A percentile compares a stretch with the other conserved stretches of the same genome.
phyloP scores from a whole-genome alignment of 2,113 vertebrate genomes.

The Aramus guarauna region DNA sequence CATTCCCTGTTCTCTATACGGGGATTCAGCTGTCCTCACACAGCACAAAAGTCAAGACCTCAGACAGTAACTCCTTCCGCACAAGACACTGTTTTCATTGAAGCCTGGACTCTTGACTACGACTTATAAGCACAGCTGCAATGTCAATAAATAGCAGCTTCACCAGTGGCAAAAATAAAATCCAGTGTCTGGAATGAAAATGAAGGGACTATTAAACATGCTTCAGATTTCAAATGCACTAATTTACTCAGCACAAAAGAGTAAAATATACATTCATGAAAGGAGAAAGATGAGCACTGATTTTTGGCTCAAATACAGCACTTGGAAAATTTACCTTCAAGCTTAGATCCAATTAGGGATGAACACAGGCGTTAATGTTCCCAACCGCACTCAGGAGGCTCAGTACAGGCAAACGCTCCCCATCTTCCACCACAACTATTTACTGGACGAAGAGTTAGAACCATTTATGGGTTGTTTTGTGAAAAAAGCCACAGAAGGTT shows the following conservation, averaged over 20 bases:
- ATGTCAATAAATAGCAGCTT: not conserved
- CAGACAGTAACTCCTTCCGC: not conserved
- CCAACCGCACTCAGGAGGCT: not conserved
- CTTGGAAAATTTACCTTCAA: not conserved
- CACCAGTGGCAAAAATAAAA: not conserved
- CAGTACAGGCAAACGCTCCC: not conserved
- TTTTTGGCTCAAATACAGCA: not conserved
- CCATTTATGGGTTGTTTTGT: not conserved
- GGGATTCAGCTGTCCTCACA: not conserved
- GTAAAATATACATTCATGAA: not conserved
- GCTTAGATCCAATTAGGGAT: not conserved
- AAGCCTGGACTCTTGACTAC: not conserved
- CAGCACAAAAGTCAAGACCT: not conserved
- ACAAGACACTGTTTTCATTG: not conserved
- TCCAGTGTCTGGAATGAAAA: not conserved
- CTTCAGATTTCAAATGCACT: not conserved
- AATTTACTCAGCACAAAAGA: not conserved
- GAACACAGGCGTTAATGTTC: not conserved
- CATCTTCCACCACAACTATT: not conserved
- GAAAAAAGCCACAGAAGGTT: not conserved
- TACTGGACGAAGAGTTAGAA: not conserved
- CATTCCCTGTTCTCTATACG: not conserved
- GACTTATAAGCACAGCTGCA: not conserved
- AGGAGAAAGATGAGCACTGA: not conserved
- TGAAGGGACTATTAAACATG: not conserved